Evolutionary conservation across 2,888 invertebrate genomes (phyloP).

Genomic region (Sturmia bella): DNA sequence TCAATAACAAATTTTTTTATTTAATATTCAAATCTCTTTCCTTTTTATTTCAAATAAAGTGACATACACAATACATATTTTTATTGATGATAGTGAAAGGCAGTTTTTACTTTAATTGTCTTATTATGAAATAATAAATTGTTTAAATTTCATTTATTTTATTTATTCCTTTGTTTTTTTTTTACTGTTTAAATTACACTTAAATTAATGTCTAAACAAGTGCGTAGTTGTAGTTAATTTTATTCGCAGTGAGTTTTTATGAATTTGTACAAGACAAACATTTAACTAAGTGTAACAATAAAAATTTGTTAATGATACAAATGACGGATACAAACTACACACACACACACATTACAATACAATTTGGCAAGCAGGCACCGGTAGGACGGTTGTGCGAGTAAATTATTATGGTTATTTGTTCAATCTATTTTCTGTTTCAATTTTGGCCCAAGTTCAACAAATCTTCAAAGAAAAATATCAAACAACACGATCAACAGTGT

Average conservation of each 20-base stretch:
- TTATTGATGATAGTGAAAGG: constrained; percentile 30
- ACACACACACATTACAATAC: constrained; percentile 15
- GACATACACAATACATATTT: too few relatives aligned
- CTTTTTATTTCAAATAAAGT: constrained; percentile 12
- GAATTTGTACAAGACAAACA: not conserved
- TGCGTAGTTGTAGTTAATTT: constrained; percentile 34
- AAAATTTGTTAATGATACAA: constrained; percentile 41
- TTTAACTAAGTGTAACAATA: constrained; percentile 19
- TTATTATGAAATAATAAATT: constrained; percentile 27
- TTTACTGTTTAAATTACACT: constrained; percentile 4
- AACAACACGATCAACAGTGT: not conserved
- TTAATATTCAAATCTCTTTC: too few relatives aligned
- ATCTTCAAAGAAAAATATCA: constrained; percentile 26
- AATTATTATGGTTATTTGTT: not conserved
- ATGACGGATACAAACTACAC: constrained; percentile 63
- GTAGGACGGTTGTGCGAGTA: not conserved
- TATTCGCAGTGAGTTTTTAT: constrained; percentile 26
- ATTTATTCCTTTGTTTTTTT: too few relatives aligned
- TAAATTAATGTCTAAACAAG: constrained; percentile 17
- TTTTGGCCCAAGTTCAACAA: constrained; percentile 59
- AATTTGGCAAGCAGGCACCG: constrained; percentile 52
- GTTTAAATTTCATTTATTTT: too few relatives aligned
- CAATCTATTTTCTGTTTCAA: not conserved
- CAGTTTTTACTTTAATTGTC: constrained; percentile 14
- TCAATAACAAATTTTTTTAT: too few relatives aligned